phyloP scores from a whole-genome alignment of 1,140 invertebrate genomes.

The Chionoecetes opilio region DNA sequence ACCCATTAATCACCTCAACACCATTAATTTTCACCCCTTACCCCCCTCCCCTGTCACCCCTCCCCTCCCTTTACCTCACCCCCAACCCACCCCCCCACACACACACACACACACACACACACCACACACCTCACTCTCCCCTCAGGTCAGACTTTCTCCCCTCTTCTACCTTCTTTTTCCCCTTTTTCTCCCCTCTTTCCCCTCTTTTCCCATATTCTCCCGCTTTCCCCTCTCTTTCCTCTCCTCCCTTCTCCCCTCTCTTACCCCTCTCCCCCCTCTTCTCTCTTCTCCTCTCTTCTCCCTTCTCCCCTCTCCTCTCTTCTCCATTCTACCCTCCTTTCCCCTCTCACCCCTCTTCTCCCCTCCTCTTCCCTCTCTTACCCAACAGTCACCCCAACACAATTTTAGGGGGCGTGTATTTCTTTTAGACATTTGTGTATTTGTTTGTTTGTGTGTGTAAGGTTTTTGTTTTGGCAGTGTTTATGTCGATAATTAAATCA shows the following conservation, averaged over 20 bases:
- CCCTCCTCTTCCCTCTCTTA: neutral
- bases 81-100: neutral
- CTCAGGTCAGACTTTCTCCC: neutral
- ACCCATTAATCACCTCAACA: neutral
- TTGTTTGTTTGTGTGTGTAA: too few relatives aligned
- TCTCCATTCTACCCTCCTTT: neutral
- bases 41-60: neutral
- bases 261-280: neutral
- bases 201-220: neutral
- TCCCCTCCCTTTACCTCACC: neutral
- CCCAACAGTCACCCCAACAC: neutral
- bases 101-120: neutral
- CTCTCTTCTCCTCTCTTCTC: neutral
- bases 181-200: neutral
- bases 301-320: neutral
- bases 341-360: neutral
- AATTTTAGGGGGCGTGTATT: too few relatives aligned
- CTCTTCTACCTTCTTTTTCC: neutral
- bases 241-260: neutral
- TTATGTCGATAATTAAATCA: too few relatives aligned
- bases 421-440: too few relatives aligned
- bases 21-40: conserved; percentile 29
- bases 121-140: neutral
- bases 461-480: too few relatives aligned
- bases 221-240: neutral